Evolutionary conservation across 2,113 vertebrate species (phyloP), one percentile per base, ranked within the genome.

Genomic region (Tympanuchus pallidicinctus): DNA sequence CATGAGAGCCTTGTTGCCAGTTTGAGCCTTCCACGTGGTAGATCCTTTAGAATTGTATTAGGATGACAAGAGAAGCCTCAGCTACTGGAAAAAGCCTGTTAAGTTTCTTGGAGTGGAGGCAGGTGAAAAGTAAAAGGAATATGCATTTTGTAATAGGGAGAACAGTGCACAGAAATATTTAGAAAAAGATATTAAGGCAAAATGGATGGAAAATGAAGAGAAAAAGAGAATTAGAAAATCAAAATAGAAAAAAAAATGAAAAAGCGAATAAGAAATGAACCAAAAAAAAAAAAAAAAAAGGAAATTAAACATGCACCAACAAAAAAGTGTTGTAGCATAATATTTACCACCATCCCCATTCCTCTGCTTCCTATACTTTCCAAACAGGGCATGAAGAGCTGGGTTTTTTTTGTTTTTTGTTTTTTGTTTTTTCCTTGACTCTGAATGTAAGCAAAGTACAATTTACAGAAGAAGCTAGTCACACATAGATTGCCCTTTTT

Each of bases 271-370:
- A 71, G 15, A 89, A 40, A 63, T 32, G 13, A 75, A 86, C 7
- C 0, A 48, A 22, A 48, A 47, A 10, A 47, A 45, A 48, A 22
- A 48, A 47, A 10, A 47, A 15, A 7, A 40, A 28, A 82, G 32
- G 82, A 94, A 91, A 73, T 87, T 86, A 48, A 94, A 96, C 80
- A 92, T 57, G 79, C 56, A 93, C 94, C 83, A 92, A 79, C 22
- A 82, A 45, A 42, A 80, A 43, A 18, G 27, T 0, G 0, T 7
- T 64, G 11, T 48, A 17, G 27, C 0, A 38, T 82, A 45, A 77
- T 80, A 89, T 94, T 86, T 91, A 82, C 73, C 82, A 67, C 42
- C 30, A 42, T 89, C 72, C 72, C 72, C 63, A 87, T 67, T 89
- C 13, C 8, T 82, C 57, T 57, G 28, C 54, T 92, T 96, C 91